Base-by-base conservation (phyloP, 2,113 vertebrate species). In the Archocentrus centrarchus region DNA sequence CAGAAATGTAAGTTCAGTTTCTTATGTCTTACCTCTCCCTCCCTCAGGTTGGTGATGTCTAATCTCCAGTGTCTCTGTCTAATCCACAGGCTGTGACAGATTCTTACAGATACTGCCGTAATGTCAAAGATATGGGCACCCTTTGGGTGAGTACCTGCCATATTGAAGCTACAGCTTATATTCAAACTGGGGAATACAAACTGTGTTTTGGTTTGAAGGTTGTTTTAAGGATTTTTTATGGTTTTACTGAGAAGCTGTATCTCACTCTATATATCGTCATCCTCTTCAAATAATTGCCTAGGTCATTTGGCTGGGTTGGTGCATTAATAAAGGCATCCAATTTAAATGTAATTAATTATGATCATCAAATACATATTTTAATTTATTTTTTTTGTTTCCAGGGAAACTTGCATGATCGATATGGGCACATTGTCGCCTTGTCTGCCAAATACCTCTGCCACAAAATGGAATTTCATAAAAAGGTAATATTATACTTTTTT, bases 401-500 rank as follows among this genome's bases (percentile, higher is more conserved):
- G 98, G 97, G 97, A 64, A 97, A 97, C 88, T 86, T 99, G 75
- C 98, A 98, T 0, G 98, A 99, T 90, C 96, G 98, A 47, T 99
- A 99, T 0, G 98, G 98, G 6, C 98, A 98, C 87, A 96, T 99
- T 17, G 98, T 98, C 59, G 97, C 98, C 82, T 92, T 98, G 94
- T 98, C 97, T 87, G 95, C 98, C 89, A 99, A 97, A 92, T 97
- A 96, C 76, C 95, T 99, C 88, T 97, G 95, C 94, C 97, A 95
- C n/a, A 99, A 98, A 94, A 97, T 99, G 95, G 97, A 99, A 22
- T 99, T 98, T 85, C 98, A 99, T 83, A 93, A 92, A 75, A 99
- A 99, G 96, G 98, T 98, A 91, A 95, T 0, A 3, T 47, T 70
- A 50, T 50, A 18, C 11, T 50, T 50, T 18, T 22, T 70, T 24